These are phyloP conservation scores for Oreochromis niloticus DNA, from an alignment of 2,113 vertebrate genomes.

Conservation along the genomic window DNA sequence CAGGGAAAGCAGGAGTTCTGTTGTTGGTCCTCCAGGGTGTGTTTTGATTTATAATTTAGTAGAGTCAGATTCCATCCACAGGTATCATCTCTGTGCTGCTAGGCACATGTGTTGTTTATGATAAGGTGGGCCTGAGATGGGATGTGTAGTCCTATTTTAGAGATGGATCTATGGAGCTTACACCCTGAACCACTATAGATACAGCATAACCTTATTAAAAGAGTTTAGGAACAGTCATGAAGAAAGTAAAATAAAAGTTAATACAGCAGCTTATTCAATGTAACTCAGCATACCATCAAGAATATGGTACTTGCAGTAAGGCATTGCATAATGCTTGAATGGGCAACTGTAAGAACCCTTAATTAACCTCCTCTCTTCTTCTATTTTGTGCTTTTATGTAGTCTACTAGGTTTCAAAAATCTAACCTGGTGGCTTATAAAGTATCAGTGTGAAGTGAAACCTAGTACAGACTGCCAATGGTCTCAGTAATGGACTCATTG, in stretches of 20 bases:
- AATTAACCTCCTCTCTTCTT: not conserved
- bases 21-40: not conserved
- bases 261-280: not conserved
- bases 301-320: not conserved
- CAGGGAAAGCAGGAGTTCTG: not conserved
- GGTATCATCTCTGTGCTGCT: not conserved
- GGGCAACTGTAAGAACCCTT: not conserved
- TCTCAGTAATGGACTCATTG: conserved; percentile 20
- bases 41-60: not conserved
- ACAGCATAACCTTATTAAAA: not conserved
- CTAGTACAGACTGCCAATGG: not conserved
- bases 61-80: not conserved
- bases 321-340: not conserved
- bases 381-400: not conserved
- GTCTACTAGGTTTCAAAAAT: not conserved
- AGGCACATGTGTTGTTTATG: not conserved
- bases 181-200: not conserved
- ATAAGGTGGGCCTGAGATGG: not conserved
- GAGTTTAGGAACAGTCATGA: not conserved
- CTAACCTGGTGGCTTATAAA: not conserved
- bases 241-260: not conserved
- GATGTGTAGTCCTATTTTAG: not conserved
- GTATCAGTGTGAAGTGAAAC: not conserved
- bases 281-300: not conserved
- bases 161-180: not conserved